Percentiles rank a stretch among this genome's conserved stretches.
Evolutionary conservation across 2,888 invertebrate genomes (phyloP).

Genomic region (Tromatobia lineatoria): DNA sequence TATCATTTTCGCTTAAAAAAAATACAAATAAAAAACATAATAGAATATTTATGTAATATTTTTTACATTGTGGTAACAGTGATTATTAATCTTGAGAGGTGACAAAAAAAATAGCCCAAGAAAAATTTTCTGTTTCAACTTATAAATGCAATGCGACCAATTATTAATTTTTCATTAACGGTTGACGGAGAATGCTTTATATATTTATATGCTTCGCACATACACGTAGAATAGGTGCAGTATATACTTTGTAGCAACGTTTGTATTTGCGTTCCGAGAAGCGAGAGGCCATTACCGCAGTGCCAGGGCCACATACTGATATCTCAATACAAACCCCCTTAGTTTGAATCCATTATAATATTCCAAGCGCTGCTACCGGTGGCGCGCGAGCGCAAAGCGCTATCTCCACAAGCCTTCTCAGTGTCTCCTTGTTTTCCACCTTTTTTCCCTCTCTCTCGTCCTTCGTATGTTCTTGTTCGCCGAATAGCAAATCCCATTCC

Average conservation of each 20-base stretch:
- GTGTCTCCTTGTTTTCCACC: conserved; percentile 59
- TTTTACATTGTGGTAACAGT: no score
- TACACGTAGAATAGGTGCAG: conserved; percentile 75
- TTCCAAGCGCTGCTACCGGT: conserved; percentile 71
- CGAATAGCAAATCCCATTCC: conserved; percentile 73
- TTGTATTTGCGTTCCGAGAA: conserved; percentile 80
- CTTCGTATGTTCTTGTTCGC: conserved; percentile 46
- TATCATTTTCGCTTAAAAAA: no score
- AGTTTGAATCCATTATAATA: conserved; percentile 85
- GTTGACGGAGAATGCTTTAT: conserved; percentile 62
- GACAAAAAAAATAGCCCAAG: neutral
- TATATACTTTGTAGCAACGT: conserved; percentile 23
- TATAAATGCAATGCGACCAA: no score
- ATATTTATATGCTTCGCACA: conserved; percentile 77
- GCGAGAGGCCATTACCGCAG: conserved; percentile 83
- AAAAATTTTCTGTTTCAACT: no score
- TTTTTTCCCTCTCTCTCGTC: conserved; percentile 54
- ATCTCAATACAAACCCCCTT: conserved; percentile 85
- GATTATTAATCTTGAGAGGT: no score
- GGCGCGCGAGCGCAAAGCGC: conserved; percentile 51
- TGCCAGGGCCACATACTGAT: conserved; percentile 83
- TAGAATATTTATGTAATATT: no score
- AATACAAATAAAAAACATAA: no score
- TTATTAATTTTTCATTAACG: neutral
- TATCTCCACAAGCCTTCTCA: conserved; percentile 36